Evolutionary conservation across 2,888 invertebrate species (phyloP).

Genomic region (Cantharis lateralis): DNA sequence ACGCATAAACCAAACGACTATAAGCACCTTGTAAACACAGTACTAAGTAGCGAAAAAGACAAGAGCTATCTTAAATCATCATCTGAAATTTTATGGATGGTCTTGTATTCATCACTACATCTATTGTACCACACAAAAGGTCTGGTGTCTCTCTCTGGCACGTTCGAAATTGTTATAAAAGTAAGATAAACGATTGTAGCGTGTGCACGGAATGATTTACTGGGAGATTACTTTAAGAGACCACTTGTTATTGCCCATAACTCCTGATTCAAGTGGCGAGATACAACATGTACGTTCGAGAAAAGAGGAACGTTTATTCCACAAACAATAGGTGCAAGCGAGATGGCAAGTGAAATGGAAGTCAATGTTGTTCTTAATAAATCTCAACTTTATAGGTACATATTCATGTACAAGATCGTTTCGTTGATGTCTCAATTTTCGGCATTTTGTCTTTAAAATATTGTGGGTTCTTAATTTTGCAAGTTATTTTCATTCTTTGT

Average conservation of each 20-base stretch:
- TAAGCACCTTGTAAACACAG: conserved; percentile 54
- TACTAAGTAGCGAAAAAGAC: conserved; percentile 53
- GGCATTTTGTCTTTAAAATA: conserved; percentile 16
- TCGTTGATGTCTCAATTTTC: conserved; percentile 42
- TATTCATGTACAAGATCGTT: conserved; percentile 31
- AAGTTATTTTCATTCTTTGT: neutral
- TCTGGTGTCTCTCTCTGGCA: conserved; percentile 37
- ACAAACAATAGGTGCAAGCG: conserved; percentile 27
- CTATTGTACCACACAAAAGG: conserved; percentile 43
- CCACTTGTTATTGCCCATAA: conserved; percentile 58
- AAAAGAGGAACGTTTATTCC: conserved; percentile 32
- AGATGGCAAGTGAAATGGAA: conserved; percentile 26
- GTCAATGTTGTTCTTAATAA: conserved; percentile 34
- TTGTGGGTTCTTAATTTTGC: neutral
- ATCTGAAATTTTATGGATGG: conserved; percentile 57
- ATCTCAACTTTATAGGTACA: conserved; percentile 30
- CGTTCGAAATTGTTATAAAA: conserved; percentile 34
- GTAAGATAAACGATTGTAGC: conserved; percentile 48
- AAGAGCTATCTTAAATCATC: conserved; percentile 56
- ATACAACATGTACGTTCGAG: conserved; percentile 42
- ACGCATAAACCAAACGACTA: conserved; percentile 40
- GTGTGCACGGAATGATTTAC: conserved; percentile 55
- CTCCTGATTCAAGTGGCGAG: conserved; percentile 55
- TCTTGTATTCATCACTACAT: conserved; percentile 47
- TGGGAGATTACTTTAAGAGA: conserved; percentile 57